Conservation (phyloP, 2,797 vertebrate genomes). For the Sandelia bainsii region DNA sequence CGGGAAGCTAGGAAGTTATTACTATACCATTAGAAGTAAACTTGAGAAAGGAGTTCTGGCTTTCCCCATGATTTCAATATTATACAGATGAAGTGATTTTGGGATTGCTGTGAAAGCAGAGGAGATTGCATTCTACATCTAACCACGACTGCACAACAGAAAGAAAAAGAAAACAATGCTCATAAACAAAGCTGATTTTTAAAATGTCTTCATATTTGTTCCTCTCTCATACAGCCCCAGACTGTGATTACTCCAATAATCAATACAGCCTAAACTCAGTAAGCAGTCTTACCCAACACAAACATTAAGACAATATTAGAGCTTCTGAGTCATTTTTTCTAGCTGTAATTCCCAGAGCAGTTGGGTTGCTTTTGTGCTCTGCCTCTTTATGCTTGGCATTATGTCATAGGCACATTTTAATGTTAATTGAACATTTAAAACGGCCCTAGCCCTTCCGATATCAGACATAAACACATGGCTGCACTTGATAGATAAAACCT, state of each 20-base stretch:
- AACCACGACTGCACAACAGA: slow-evolving; percentile 35
- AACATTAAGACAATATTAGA: slow-evolving; percentile 65
- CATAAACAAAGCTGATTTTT: slow-evolving; percentile 59
- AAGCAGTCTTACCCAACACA: slow-evolving; percentile 51
- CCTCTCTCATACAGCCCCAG: slow-evolving; percentile 30
- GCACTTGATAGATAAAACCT: slow-evolving; percentile 77
- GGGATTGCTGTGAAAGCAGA: slow-evolving; percentile 67
- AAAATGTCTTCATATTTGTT: slow-evolving; percentile 59
- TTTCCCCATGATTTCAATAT: slow-evolving; percentile 55
- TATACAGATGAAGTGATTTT: slow-evolving; percentile 66
- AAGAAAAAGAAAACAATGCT: slow-evolving; percentile 42
- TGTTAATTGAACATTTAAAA: slow-evolving; percentile 81
- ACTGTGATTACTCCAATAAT: slow-evolving; percentile 60
- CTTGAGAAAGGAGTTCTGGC: slow-evolving; percentile 46
- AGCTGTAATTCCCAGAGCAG: slow-evolving; percentile 69
- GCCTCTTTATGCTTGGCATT: slow-evolving; percentile 70
- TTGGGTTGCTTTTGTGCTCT: slow-evolving; percentile 67
- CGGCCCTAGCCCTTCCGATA: slow-evolving; percentile 60
- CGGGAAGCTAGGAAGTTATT: slow-evolving; percentile 66
- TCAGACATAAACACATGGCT: slow-evolving; percentile 75
- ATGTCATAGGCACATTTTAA: slow-evolving; percentile 77
- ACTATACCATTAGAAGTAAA: slow-evolving; percentile 71
- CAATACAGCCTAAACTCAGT: slow-evolving; percentile 50
- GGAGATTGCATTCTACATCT: slow-evolving; percentile 70
- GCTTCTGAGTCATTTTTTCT: slow-evolving; percentile 29